These are phyloP conservation scores for Ylistrum balloti DNA, from an alignment of 1,140 invertebrate genomes.

Conservation along the genomic window DNA sequence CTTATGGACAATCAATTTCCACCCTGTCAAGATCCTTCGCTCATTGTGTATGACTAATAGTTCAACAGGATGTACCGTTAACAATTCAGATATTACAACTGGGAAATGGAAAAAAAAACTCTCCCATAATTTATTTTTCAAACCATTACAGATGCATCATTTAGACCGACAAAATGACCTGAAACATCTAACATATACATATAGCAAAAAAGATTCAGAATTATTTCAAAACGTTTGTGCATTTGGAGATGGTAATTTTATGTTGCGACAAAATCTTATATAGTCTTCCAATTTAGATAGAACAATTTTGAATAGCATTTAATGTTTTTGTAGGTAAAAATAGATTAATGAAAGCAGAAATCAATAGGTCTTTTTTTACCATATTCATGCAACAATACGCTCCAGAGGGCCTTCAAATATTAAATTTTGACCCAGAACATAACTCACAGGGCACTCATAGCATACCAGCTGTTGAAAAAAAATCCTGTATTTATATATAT, in stretches of 20 bases:
- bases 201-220: too few relatives aligned
- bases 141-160: neutral
- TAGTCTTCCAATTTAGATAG: too few relatives aligned
- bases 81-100: neutral
- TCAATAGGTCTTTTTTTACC: neutral
- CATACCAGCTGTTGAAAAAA: too few relatives aligned
- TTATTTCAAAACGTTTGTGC: too few relatives aligned
- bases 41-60: neutral
- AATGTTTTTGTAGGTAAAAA: neutral
- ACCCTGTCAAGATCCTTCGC: neutral
- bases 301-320: neutral
- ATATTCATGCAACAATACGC: neutral
- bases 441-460: too few relatives aligned
- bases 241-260: too few relatives aligned
- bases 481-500: too few relatives aligned
- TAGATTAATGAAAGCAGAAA: neutral
- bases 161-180: neutral
- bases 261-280: too few relatives aligned
- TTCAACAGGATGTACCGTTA: neutral
- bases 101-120: too few relatives aligned
- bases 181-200: too few relatives aligned
- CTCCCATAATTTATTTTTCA: neutral
- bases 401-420: neutral
- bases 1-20: slow-evolving; percentile 27
- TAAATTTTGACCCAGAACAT: too few relatives aligned